phyloP scores from a whole-genome alignment of 1,140 invertebrate genomes.

The Ips typographus region DNA sequence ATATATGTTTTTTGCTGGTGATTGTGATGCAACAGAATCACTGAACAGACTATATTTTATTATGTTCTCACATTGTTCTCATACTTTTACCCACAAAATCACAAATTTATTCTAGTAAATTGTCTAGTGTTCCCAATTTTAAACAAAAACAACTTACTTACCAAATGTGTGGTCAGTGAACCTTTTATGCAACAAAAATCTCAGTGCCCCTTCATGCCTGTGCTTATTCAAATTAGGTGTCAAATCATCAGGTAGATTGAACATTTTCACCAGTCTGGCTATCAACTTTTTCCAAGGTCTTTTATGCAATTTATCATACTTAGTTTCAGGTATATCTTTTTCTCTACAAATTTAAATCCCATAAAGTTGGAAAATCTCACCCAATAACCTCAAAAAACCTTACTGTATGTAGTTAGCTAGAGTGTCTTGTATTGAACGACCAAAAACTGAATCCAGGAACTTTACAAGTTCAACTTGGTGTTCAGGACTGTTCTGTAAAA shows the following conservation, averaged over 20 bases:
- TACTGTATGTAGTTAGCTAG: slow-evolving; percentile 39
- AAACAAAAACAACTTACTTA: slow-evolving; percentile 44
- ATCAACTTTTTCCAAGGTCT: slow-evolving; percentile 65
- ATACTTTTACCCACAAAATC: too few relatives aligned
- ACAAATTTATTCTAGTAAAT: too few relatives aligned
- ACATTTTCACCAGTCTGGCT: slow-evolving; percentile 61
- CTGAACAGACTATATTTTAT: too few relatives aligned
- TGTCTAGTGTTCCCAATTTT: too few relatives aligned
- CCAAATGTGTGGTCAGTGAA: slow-evolving; percentile 62
- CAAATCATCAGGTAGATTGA: slow-evolving; percentile 60
- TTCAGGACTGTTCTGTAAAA: slow-evolving; percentile 60
- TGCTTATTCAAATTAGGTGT: slow-evolving; percentile 66
- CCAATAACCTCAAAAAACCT: not conserved
- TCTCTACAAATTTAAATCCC: slow-evolving; percentile 26
- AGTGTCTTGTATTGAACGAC: slow-evolving; percentile 34
- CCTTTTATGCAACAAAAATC: slow-evolving; percentile 65
- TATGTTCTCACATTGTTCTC: too few relatives aligned
- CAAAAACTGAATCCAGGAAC: slow-evolving; percentile 63
- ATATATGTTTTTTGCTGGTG: too few relatives aligned
- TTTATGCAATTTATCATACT: slow-evolving; percentile 58
- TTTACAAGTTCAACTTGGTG: slow-evolving; percentile 61
- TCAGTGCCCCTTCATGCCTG: slow-evolving; percentile 64
- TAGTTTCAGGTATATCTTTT: slow-evolving; percentile 59
- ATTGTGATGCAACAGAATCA: too few relatives aligned
- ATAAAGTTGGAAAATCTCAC: too few relatives aligned